These are phyloP conservation scores for Luehdorfia chinensis DNA, from an alignment of 1,140 invertebrate genomes.

Conservation along the genomic window DNA sequence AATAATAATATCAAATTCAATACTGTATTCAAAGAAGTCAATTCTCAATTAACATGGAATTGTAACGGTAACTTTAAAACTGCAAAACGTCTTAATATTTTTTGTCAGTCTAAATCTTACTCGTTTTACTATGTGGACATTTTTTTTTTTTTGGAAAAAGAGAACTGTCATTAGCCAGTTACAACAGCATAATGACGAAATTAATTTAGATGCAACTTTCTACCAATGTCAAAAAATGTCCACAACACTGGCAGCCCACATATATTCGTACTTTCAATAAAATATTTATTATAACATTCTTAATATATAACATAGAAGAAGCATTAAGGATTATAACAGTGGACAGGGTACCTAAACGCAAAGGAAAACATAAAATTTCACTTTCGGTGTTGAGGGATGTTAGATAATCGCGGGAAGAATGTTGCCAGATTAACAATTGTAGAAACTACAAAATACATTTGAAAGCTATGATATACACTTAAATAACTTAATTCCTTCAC, in stretches of 20 bases:
- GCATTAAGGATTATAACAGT: conserved; percentile 54
- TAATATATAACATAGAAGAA: conserved; percentile 39
- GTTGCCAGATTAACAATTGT: background rate
- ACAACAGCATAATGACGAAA: background rate
- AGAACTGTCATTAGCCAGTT: background rate
- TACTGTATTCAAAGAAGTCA: background rate
- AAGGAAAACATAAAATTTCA: conserved; percentile 6
- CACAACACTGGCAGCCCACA: conserved; percentile 36
- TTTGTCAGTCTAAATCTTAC: conserved; percentile 3
- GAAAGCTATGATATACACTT: background rate
- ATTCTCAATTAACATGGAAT: background rate
- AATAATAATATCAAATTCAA: background rate
- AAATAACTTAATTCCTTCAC: background rate
- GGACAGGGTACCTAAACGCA: conserved; percentile 23
- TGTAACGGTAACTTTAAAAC: background rate
- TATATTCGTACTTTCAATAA: conserved; percentile 17
- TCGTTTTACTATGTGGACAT: background rate
- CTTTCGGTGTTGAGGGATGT: conserved; percentile 11
- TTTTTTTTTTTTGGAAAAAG: background rate
- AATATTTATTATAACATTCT: conserved; percentile 16
- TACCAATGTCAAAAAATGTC: conserved; percentile 21
- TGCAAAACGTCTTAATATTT: background rate
- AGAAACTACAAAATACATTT: background rate
- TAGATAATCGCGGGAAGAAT: background rate
- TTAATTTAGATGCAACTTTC: too few species aligned